phyloP scores from a whole-genome alignment of 2,888 invertebrate genomes.

The Crioceris asparagi region DNA sequence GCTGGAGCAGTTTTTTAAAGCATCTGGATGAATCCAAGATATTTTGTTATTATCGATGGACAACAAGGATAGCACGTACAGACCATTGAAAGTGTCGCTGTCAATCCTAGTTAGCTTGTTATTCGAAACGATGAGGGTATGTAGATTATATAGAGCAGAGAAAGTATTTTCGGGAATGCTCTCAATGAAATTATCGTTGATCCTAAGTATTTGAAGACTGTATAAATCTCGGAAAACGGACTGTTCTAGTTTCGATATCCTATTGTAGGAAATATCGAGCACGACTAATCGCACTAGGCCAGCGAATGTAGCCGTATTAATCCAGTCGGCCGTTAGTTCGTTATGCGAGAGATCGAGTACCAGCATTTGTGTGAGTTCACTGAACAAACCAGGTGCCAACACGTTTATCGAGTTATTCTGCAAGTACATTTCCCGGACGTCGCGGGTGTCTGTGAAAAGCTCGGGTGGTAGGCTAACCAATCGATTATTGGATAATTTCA shows the following conservation, averaged over 20 bases:
- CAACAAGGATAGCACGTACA: slow-evolving; percentile 63
- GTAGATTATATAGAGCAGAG: slow-evolving; percentile 63
- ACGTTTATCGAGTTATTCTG: slow-evolving; percentile 76
- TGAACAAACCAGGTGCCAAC: slow-evolving; percentile 68
- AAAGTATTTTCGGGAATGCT: slow-evolving; percentile 69
- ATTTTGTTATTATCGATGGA: slow-evolving; percentile 74
- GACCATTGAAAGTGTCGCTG: slow-evolving; percentile 63
- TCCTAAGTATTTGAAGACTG: slow-evolving; percentile 66
- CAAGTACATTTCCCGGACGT: slow-evolving; percentile 68
- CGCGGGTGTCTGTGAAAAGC: slow-evolving; percentile 66
- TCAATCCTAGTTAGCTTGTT: slow-evolving; percentile 68
- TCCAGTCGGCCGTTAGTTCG: slow-evolving; percentile 73
- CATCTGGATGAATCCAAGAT: slow-evolving; percentile 60
- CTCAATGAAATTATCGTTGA: slow-evolving; percentile 71
- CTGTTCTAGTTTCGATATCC: slow-evolving; percentile 63
- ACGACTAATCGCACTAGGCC: slow-evolving; percentile 67
- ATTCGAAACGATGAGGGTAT: slow-evolving; percentile 70
- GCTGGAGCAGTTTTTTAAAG: slow-evolving; percentile 67
- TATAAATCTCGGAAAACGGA: slow-evolving; percentile 68
- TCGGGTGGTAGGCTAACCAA: slow-evolving; percentile 72
- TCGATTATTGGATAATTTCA: slow-evolving; percentile 72
- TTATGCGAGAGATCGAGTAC: slow-evolving; percentile 70
- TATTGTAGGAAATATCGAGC: slow-evolving; percentile 66
- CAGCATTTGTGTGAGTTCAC: slow-evolving; percentile 61
- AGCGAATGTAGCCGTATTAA: slow-evolving; percentile 68